A percentile compares a stretch with the other conserved stretches of the same genome.
Evolutionary conservation across 2,113 vertebrate species (phyloP).

Genomic region (Podilymbus podiceps): DNA sequence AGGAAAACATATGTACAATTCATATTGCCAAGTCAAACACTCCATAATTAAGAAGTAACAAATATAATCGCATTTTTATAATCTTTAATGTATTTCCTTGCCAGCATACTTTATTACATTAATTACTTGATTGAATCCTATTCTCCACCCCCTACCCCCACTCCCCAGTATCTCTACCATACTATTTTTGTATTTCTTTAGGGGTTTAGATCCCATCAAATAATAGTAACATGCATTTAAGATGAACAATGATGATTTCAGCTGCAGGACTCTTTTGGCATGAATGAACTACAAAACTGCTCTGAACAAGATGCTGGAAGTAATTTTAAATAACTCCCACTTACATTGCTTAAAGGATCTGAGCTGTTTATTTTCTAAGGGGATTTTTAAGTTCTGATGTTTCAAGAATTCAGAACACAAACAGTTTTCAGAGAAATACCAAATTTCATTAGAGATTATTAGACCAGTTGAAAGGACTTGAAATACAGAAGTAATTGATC

Average conservation of each 20-base stretch:
- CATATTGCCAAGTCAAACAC: neutral
- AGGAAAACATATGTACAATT: neutral
- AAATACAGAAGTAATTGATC: constrained; percentile 2
- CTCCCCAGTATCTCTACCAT: neutral
- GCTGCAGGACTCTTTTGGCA: neutral
- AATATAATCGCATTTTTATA: neutral
- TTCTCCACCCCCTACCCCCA: neutral
- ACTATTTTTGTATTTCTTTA: neutral
- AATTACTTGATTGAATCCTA: neutral
- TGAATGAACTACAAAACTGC: neutral
- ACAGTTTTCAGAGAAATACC: neutral
- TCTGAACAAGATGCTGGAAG: neutral
- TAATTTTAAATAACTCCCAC: neutral
- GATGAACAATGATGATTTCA: neutral
- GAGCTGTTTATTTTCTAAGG: neutral
- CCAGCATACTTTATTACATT: neutral
- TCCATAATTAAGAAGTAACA: neutral
- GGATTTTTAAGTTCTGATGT: neutral
- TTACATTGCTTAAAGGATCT: neutral
- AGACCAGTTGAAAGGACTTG: neutral
- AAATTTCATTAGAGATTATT: constrained; percentile 12
- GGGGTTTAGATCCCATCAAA: neutral
- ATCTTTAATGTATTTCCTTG: neutral
- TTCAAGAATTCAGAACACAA: neutral
- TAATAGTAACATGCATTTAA: neutral